Evolutionary conservation across 92 coral and sea anemone species (phyloP), one percentile per base, ranked within the genome.

Genomic region (Epizoanthus scotinus): DNA sequence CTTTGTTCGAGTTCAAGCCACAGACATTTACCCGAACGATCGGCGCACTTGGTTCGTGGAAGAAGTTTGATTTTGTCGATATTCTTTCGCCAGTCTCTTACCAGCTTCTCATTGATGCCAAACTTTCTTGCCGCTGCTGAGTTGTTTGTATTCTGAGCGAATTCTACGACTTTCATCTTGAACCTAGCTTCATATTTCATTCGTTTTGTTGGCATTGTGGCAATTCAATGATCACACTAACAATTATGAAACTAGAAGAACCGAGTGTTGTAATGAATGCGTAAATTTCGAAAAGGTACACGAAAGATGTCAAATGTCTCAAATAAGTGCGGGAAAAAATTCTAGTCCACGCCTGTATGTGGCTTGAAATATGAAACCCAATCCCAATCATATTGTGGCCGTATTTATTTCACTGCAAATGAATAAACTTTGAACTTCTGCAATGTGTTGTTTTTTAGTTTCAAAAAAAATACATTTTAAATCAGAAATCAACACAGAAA

Each of bases 41-140:
- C 70, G 58, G 79, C 87, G 70, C 87, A 84, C 78, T 74, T 84
- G 80, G 54, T 67, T 67, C 53, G n/a, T 31, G 71, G 71, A 31
- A 67, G 47, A 34, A 34, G 49, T 67, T 67, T 77, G 13, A 88
- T 62, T 63, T 88, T 84, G 40, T 71, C 85, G 22, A 70, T 53
- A 38, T 78, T 59, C 55, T 62, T 72, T 20, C 77, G 58, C 88
- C 91, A 84, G 83, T 88, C 91, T 54, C 86, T 63, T 15, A 88
- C 91, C 31, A 88, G 73, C 82, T 84, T 88, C 67, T 83, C 87
- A 44, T 81, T 84, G 61, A 88, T 69, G 40, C 82, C 60, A 71
- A 79, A 88, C 77, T 73, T 75, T 42, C 86, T 83, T 19, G 84
- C 69, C 26, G 86, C 89, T 59, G 89, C 89, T 68, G 78, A 80